Evolutionary conservation across 2,888 invertebrate genomes (phyloP).

Genomic region (Ypsolopha sequella): DNA sequence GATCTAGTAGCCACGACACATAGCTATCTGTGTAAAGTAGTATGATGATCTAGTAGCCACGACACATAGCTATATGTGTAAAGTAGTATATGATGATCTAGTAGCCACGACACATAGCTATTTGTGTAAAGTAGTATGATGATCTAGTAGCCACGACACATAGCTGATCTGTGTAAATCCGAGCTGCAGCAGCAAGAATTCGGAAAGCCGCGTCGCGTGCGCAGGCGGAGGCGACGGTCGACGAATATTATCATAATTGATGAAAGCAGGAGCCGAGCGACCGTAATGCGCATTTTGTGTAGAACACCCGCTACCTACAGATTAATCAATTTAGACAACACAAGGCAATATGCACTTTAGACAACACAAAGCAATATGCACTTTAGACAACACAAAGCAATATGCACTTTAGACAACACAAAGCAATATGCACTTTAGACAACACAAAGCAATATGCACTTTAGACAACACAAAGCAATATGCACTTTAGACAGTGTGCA

Average conservation of each 20-base stretch:
- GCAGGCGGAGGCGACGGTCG: conserved; percentile 15
- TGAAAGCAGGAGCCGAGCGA: conserved; percentile 44
- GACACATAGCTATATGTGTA: background rate
- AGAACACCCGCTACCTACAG: conserved; percentile 11
- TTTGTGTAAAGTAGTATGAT: background rate
- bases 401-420: no score
- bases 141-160: background rate
- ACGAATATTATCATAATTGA: conserved; percentile 58
- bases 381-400: no score
- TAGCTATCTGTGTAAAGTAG: background rate
- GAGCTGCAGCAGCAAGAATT: conserved; percentile 24
- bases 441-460: no score
- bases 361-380: no score
- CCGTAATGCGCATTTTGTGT: conserved; percentile 20
- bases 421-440: no score
- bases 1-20: background rate
- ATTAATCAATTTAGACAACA: background rate
- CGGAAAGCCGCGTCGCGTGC: conserved; percentile 51
- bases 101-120: background rate
- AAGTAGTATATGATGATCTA: no score
- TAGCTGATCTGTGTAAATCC: background rate
- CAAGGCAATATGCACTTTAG: background rate
- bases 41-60: background rate
- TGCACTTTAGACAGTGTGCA: no score
- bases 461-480: no score